phyloP scores from a whole-genome alignment of 2,113 vertebrate species.

The Bufo bufo region DNA sequence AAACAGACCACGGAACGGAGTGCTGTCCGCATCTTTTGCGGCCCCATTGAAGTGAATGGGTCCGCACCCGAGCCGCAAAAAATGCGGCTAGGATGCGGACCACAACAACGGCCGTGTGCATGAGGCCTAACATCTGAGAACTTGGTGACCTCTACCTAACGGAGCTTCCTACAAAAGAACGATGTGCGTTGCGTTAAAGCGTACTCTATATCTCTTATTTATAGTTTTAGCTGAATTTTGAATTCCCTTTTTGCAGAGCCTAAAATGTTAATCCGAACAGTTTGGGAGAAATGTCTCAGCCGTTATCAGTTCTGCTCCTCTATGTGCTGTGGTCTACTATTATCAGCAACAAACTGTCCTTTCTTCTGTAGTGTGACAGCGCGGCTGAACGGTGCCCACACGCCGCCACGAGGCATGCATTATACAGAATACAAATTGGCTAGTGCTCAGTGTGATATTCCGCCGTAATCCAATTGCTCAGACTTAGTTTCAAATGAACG shows the following conservation, averaged over 20 bases:
- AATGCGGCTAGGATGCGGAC: too few species aligned
- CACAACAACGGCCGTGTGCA: too few species aligned
- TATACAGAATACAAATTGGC: conserved; percentile 27
- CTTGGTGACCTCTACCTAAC: too few species aligned
- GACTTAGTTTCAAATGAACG: conserved; percentile 17
- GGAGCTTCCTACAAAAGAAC: too few species aligned
- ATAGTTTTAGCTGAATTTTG: neutral
- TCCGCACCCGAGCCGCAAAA: too few species aligned
- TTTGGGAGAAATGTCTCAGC: neutral
- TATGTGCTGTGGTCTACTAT: neutral
- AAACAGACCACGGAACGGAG: too few species aligned
- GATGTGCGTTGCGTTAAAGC: too few species aligned
- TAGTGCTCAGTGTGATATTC: neutral
- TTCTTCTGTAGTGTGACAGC: neutral
- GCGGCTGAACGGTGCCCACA: neutral
- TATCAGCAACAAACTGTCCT: neutral
- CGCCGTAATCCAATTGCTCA: conserved; percentile 41
- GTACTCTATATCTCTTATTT: neutral
- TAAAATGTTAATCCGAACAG: neutral
- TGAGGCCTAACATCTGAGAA: too few species aligned
- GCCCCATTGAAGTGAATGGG: too few species aligned
- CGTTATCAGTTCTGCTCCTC: neutral
- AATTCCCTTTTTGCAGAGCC: neutral
- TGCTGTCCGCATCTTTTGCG: too few species aligned
- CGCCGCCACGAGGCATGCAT: neutral